Conservation (phyloP, 1,140 invertebrate genomes). For the Penaeus indicus region DNA sequence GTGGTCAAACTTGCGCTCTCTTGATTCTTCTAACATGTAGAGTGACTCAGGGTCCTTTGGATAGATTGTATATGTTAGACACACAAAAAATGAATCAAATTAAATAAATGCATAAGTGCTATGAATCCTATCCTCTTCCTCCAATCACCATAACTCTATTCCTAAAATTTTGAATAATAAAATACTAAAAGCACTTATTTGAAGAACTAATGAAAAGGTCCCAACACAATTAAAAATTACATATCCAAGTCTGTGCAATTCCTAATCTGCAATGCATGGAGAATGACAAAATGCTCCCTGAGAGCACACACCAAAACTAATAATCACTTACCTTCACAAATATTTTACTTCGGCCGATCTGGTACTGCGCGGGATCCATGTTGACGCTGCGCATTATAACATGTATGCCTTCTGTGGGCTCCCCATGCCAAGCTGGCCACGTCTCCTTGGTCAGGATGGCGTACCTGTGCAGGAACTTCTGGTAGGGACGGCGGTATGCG, state of each 20-base stretch:
- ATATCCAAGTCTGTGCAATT: neutral
- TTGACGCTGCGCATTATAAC: conserved; percentile 76
- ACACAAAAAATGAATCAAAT: neutral
- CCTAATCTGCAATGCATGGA: conserved; percentile 74
- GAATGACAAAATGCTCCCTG: neutral
- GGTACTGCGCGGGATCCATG: conserved; percentile 79
- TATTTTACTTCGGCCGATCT: conserved; percentile 81
- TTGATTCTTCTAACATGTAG: conserved; percentile 81
- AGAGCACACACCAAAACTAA: neutral
- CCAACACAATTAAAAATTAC: neutral
- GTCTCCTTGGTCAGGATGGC: conserved; percentile 81
- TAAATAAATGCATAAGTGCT: too few relatives aligned
- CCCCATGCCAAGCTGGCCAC: conserved; percentile 78
- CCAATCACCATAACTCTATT: too few relatives aligned
- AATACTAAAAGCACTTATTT: too few relatives aligned
- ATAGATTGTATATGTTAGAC: neutral
- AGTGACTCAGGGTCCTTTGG: conserved; percentile 69
- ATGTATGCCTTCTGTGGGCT: conserved; percentile 75
- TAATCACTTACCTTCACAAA: conserved; percentile 82
- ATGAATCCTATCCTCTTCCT: too few relatives aligned
- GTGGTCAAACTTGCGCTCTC: conserved; percentile 80
- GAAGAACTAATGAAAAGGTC: too few relatives aligned
- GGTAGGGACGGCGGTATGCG: conserved; percentile 77
- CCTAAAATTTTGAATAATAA: too few relatives aligned
- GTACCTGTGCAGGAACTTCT: conserved; percentile 78